Percentiles rank a stretch among this genome's conserved stretches.
phyloP scores from a whole-genome alignment of 2,113 vertebrate species.

The Anolis sagrei region DNA sequence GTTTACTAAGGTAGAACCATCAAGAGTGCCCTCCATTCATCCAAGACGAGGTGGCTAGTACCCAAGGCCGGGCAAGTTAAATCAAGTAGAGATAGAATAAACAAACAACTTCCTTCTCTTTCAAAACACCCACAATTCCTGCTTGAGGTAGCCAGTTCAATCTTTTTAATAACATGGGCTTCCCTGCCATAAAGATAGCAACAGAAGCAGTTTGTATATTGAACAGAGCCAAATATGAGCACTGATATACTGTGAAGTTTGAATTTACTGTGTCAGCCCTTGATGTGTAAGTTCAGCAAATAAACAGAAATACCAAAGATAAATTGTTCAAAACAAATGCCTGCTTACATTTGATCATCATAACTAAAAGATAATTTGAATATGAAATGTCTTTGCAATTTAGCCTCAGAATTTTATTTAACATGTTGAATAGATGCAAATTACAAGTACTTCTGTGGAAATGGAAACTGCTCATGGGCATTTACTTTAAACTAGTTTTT shows the following conservation, averaged over 20 bases:
- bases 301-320: neutral
- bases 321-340: neutral
- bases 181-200: neutral
- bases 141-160: no score
- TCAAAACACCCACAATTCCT: no score
- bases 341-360: neutral
- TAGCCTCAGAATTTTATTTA: slow-evolving; percentile 7
- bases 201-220: neutral
- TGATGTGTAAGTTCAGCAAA: slow-evolving; percentile 1
- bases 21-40: no score
- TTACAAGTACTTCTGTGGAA: slow-evolving; percentile 1
- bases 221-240: neutral
- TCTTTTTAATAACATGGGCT: no score
- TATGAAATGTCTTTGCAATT: neutral
- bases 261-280: neutral
- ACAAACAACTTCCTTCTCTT: no score
- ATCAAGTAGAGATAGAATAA: no score
- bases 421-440: slow-evolving; percentile 3
- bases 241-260: neutral
- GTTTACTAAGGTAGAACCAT: no score
- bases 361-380: neutral
- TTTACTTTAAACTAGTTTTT: slow-evolving; percentile 6
- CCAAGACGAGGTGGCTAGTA: no score
- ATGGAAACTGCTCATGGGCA: neutral
- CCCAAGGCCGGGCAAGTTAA: no score